These are phyloP conservation scores for Biston stratarius DNA, from an alignment of 2,888 invertebrate species.

Conservation along the genomic window DNA sequence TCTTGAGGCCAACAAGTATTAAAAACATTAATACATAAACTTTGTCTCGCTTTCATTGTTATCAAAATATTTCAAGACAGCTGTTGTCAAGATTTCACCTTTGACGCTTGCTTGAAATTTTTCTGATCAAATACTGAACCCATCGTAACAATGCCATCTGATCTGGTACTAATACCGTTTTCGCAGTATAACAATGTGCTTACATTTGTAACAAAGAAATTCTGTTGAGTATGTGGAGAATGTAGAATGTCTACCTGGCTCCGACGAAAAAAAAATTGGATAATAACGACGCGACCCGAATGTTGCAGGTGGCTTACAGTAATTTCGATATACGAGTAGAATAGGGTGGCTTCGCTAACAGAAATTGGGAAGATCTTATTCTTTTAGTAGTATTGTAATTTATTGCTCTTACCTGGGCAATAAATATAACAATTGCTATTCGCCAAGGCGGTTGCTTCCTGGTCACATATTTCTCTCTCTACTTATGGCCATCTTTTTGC, in stretches of 20 bases:
- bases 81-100: neutral
- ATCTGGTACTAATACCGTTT: conserved; percentile 4
- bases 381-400: conserved; percentile 29
- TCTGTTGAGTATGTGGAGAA: conserved; percentile 26
- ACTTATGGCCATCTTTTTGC: neutral
- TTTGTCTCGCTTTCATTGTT: neutral
- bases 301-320: conserved; percentile 40
- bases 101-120: neutral
- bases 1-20: no score
- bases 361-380: conserved; percentile 26
- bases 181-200: conserved; percentile 13
- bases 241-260: conserved; percentile 44
- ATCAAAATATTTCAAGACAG: neutral
- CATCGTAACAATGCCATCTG: conserved; percentile 14
- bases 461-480: neutral
- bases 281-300: conserved; percentile 29
- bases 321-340: conserved; percentile 13
- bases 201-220: conserved; percentile 26
- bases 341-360: conserved; percentile 25
- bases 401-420: conserved; percentile 22
- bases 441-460: neutral
- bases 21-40: no score
- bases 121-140: conserved; percentile 9
- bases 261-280: conserved; percentile 35
- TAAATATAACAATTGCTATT: conserved; percentile 15